These are phyloP conservation scores for Reticulitermes lucifugus DNA, from an alignment of 2,888 invertebrate species.

Conservation along the genomic window DNA sequence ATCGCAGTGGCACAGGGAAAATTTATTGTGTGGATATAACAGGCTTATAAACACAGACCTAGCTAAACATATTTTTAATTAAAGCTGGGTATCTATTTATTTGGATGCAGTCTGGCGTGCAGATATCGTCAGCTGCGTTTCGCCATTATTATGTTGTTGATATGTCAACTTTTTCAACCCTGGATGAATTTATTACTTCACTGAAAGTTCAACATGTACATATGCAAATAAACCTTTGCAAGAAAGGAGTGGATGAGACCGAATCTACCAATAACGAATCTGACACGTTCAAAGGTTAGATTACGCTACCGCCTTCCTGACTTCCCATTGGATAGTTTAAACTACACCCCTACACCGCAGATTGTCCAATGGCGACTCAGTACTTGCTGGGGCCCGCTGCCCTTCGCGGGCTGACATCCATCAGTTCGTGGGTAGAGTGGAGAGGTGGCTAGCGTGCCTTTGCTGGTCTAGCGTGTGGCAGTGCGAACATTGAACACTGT, in stretches of 20 bases:
- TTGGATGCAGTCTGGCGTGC: background rate
- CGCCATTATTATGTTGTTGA: conserved; percentile 17
- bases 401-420: background rate
- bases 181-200: conserved; percentile 26
- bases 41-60: background rate
- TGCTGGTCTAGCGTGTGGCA: background rate
- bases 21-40: too few species aligned
- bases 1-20: too few species aligned
- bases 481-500: background rate
- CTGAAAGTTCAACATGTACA: conserved; percentile 20
- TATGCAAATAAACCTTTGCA: conserved; percentile 15
- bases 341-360: background rate
- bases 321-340: background rate
- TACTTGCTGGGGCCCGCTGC: background rate
- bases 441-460: background rate
- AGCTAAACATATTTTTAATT: background rate
- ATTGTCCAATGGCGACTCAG: conserved; percentile 17
- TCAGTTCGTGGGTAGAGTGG: conserved; percentile 5
- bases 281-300: too few species aligned
- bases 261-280: background rate
- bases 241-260: background rate
- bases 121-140: background rate
- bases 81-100: too few species aligned
- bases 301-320: background rate
- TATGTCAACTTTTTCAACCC: conserved; percentile 29